Conservation (phyloP, 2,797 vertebrate species). For the Micrastur ruficollis region DNA sequence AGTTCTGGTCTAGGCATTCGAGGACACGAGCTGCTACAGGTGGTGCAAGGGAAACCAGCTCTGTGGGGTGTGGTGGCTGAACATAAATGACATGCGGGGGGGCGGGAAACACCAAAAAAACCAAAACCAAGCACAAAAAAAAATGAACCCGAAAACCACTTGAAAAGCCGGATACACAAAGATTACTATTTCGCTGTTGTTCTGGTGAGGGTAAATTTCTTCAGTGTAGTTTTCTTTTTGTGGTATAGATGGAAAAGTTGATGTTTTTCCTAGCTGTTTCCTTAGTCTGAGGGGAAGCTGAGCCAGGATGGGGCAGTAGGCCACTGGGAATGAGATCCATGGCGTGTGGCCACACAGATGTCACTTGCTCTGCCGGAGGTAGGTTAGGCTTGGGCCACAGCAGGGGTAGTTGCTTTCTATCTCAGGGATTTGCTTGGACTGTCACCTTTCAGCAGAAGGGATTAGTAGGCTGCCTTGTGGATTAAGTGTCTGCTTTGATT, state of each 20-base stretch:
- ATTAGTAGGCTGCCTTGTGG: not conserved
- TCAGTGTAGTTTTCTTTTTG: not conserved
- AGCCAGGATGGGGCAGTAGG: not conserved
- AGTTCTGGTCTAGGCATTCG: not conserved
- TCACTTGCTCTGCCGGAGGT: not conserved
- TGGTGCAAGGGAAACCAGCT: not conserved
- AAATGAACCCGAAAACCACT: too few relatives aligned
- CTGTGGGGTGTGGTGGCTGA: too few relatives aligned
- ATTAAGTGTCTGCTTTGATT: not conserved
- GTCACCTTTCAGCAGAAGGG: not conserved
- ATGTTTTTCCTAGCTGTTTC: not conserved
- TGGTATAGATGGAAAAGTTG: not conserved
- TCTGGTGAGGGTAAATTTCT: not conserved
- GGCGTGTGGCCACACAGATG: not conserved
- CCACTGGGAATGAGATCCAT: accelerated
- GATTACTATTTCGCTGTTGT: too few relatives aligned
- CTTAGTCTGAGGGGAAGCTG: too few relatives aligned
- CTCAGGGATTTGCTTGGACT: not conserved
- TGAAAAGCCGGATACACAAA: not conserved
- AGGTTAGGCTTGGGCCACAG: not conserved
- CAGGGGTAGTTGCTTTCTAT: not conserved
- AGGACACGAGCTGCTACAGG: not conserved
- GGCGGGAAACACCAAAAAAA: too few relatives aligned
- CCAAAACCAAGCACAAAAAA: not conserved
- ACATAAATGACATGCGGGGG: not conserved